Evolutionary conservation across 1,140 invertebrate species (phyloP).

Genomic region (Macrosteles quadrilineatus): DNA sequence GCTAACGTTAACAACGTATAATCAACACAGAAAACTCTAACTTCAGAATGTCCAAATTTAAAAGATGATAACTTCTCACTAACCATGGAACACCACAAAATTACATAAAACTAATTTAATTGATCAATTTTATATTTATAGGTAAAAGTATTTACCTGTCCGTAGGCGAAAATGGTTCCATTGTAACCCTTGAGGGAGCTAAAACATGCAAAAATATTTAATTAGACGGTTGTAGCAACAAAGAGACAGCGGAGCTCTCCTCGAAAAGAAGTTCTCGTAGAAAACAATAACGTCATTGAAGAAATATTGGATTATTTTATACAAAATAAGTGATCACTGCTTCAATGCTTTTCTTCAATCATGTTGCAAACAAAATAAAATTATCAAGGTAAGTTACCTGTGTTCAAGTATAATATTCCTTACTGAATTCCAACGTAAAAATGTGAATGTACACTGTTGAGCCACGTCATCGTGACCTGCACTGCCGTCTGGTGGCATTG

Average conservation of each 20-base stretch:
- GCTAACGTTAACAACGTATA: too few relatives aligned
- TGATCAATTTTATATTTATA: too few relatives aligned
- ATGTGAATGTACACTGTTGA: too few relatives aligned
- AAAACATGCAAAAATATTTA: conserved; percentile 39
- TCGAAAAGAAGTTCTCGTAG: background rate
- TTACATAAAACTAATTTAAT: too few relatives aligned
- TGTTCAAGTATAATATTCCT: background rate
- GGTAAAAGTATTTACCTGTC: too few relatives aligned
- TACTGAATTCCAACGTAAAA: too few relatives aligned
- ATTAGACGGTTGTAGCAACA: conserved; percentile 31
- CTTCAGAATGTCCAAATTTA: too few relatives aligned
- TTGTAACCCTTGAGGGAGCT: conserved; percentile 73
- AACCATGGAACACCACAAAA: too few relatives aligned
- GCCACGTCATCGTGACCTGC: too few relatives aligned
- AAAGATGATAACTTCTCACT: too few relatives aligned
- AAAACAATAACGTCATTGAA: background rate
- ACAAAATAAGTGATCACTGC: background rate
- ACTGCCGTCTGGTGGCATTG: too few relatives aligned
- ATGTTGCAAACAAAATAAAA: background rate
- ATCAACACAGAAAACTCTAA: too few relatives aligned
- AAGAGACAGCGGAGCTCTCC: background rate
- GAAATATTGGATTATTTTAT: background rate
- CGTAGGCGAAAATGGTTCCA: conserved; percentile 86
- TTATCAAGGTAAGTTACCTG: background rate
- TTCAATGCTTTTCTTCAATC: background rate